Percentiles rank a stretch among this genome's conserved stretches.
Conservation (phyloP, 2,797 vertebrate genomes). For the Gallinago nigripennis region DNA sequence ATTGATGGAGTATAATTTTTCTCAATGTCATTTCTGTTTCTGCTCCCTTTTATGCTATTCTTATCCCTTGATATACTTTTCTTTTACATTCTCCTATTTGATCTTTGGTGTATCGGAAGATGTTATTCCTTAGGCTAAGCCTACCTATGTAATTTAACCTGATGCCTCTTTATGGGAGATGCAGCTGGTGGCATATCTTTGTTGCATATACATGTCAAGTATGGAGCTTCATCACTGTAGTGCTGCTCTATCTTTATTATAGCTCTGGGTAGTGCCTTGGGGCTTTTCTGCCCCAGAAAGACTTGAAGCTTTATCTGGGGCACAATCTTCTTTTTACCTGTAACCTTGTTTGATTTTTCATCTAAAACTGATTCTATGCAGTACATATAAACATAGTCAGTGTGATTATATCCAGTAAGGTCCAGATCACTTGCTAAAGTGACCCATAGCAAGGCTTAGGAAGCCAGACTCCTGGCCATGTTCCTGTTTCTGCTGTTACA, state of each 20-base stretch:
- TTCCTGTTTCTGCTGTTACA: background rate
- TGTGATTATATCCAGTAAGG: background rate
- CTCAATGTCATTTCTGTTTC: background rate
- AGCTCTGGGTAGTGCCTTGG: background rate
- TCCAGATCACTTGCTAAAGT: background rate
- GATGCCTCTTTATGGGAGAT: background rate
- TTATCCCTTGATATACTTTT: background rate
- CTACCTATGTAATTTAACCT: background rate
- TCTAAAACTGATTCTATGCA: background rate
- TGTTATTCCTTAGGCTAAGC: background rate
- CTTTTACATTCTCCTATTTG: background rate
- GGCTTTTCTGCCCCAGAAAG: background rate
- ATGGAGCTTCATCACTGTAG: background rate
- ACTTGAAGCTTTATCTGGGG: background rate
- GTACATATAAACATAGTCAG: background rate
- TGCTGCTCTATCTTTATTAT: background rate
- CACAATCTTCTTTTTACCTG: background rate
- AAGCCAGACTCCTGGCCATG: background rate
- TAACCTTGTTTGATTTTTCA: background rate
- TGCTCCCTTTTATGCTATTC: background rate
- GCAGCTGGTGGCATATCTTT: background rate
- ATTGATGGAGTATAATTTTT: background rate
- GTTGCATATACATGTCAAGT: background rate
- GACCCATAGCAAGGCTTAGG: background rate
- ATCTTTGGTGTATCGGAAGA: background rate